Percentiles rank a stretch among this genome's conserved stretches.
These are phyloP conservation scores for Dicrostonyx torquatus DNA, from an alignment of 2,797 vertebrate genomes.

Conservation along the genomic window DNA sequence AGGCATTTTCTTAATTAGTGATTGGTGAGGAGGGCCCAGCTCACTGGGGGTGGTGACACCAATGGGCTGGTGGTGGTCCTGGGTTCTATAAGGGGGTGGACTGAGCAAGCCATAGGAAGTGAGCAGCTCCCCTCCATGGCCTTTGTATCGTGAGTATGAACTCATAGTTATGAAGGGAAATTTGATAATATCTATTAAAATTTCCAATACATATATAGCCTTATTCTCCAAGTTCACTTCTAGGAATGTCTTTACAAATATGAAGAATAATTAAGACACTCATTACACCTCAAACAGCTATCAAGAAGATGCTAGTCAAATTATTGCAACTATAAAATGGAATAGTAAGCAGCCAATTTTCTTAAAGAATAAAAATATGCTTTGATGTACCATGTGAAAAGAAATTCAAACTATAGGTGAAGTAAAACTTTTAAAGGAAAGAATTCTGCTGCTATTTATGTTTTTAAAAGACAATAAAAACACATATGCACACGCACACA, in stretches of 20 bases:
- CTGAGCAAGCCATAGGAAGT: background rate
- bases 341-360: constrained; percentile 3
- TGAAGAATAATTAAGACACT: background rate
- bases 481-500: background rate
- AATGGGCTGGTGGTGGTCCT: background rate
- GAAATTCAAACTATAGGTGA: background rate
- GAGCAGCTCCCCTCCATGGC: background rate
- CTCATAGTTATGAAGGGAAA: background rate
- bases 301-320: background rate
- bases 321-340: background rate
- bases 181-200: background rate
- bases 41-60: background rate
- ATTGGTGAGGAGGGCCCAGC: background rate
- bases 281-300: background rate
- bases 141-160: background rate
- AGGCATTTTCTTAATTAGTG: background rate
- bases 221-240: constrained; percentile 8
- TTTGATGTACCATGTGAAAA: background rate
- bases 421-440: constrained; percentile 3
- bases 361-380: constrained; percentile 20
- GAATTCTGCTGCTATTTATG: background rate
- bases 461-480: background rate
- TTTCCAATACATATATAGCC: background rate
- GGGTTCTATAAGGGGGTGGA: background rate
- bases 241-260: background rate